These are phyloP conservation scores for Sciaenops ocellatus DNA, from an alignment of 2,797 vertebrate species.

Conservation along the genomic window DNA sequence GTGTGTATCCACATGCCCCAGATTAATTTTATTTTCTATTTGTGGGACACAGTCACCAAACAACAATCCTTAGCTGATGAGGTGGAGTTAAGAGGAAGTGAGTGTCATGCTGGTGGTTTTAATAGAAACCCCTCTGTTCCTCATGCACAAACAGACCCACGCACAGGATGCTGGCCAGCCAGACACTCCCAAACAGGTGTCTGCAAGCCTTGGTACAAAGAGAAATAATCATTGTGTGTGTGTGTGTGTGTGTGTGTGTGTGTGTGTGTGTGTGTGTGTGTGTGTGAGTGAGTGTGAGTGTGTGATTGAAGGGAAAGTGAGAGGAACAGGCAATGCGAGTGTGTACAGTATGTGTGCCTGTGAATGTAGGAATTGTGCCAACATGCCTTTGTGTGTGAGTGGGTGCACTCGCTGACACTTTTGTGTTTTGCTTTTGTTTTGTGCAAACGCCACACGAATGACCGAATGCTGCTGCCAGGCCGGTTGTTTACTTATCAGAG, in stretches of 20 bases:
- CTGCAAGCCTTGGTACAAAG: conserved; percentile 25
- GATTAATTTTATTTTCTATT: conserved; percentile 34
- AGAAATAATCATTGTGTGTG: neutral
- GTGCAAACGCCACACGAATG: conserved; percentile 34
- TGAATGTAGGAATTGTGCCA: conserved; percentile 25
- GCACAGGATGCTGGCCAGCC: conserved; percentile 50
- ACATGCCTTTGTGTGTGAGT: conserved; percentile 37
- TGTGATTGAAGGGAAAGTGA: conserved; percentile 1
- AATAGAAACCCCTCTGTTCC: conserved; percentile 44
- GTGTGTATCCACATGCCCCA: neutral
- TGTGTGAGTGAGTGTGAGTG: too few species aligned
- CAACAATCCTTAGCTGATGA: conserved; percentile 28
- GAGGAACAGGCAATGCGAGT: neutral
- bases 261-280: too few species aligned
- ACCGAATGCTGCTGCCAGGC: conserved; percentile 28
- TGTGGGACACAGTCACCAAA: neutral
- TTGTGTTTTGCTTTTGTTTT: conserved; percentile 28
- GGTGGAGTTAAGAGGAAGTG: conserved; percentile 54
- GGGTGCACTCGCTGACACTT: conserved; percentile 30
- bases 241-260: neutral
- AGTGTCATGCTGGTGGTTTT: conserved; percentile 47
- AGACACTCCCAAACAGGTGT: conserved; percentile 62
- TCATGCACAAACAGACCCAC: conserved; percentile 42
- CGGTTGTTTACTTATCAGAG: conserved; percentile 35
- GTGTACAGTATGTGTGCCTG: conserved; percentile 5